These are phyloP conservation scores for Catharus fuscescens DNA, from an alignment of 2,113 vertebrate species.

Conservation along the genomic window DNA sequence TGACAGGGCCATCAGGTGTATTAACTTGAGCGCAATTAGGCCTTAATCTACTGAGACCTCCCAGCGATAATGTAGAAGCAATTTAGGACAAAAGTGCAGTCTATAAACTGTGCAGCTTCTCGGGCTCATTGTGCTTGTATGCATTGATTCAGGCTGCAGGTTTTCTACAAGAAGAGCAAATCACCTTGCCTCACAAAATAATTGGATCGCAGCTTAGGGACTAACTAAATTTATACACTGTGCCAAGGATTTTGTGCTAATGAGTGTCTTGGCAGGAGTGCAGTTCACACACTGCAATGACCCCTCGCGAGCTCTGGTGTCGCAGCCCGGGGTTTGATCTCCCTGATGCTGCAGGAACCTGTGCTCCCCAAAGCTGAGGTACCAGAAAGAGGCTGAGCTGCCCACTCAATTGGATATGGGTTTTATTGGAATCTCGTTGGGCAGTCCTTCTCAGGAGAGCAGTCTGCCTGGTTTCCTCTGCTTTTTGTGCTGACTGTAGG, in stretches of 20 bases:
- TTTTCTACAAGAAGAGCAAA: conserved; percentile 28
- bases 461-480: background rate
- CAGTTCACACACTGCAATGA: background rate
- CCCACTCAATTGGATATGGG: background rate
- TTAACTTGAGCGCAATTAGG: conserved; percentile 16
- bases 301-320: rapidly evolving
- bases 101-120: background rate
- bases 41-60: conserved; percentile 4
- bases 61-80: background rate
- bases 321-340: background rate
- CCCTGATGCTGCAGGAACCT: background rate
- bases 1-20: background rate
- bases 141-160: background rate
- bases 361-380: background rate
- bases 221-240: background rate
- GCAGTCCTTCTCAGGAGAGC: background rate
- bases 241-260: conserved; percentile 26
- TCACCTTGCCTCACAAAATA: conserved; percentile 24
- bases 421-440: background rate
- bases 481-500: conserved; percentile 7
- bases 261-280: background rate
- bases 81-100: background rate
- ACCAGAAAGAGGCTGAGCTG: background rate
- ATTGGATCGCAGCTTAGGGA: background rate
- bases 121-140: background rate